Conservation (phyloP, 2,113 vertebrate species). For the Nerophis lumbriciformis region DNA sequence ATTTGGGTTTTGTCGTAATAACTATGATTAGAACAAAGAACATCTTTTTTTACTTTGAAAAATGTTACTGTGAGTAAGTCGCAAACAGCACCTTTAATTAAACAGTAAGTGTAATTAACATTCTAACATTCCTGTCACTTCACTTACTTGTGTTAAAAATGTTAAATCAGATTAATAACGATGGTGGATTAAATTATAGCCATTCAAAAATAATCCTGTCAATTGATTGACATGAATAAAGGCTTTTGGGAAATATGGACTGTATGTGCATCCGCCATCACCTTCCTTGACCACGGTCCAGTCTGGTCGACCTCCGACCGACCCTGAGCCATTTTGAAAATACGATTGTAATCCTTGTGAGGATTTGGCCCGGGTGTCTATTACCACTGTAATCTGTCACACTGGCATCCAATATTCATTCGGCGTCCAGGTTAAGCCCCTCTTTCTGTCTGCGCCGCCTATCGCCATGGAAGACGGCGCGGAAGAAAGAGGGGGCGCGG, state of each 20-base stretch:
- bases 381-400: constrained; percentile 72
- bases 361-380: constrained; percentile 73
- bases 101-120: no score
- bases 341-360: constrained; percentile 68
- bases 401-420: constrained; percentile 67
- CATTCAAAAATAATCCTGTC: neutral
- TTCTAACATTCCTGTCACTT: no score
- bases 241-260: neutral
- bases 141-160: no score
- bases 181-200: neutral
- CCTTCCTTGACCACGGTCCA: constrained; percentile 50
- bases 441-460: constrained; percentile 65
- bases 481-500: constrained; percentile 7
- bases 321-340: constrained; percentile 68
- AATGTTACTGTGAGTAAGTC: no score
- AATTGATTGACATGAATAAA: neutral
- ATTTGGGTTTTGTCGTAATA: no score
- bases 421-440: constrained; percentile 70
- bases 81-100: no score
- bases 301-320: constrained; percentile 58
- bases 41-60: no score
- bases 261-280: neutral
- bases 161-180: no score
- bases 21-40: no score
- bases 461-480: constrained; percentile 36